Conservation (phyloP, 2,113 vertebrate genomes). For the Archocentrus centrarchus region DNA sequence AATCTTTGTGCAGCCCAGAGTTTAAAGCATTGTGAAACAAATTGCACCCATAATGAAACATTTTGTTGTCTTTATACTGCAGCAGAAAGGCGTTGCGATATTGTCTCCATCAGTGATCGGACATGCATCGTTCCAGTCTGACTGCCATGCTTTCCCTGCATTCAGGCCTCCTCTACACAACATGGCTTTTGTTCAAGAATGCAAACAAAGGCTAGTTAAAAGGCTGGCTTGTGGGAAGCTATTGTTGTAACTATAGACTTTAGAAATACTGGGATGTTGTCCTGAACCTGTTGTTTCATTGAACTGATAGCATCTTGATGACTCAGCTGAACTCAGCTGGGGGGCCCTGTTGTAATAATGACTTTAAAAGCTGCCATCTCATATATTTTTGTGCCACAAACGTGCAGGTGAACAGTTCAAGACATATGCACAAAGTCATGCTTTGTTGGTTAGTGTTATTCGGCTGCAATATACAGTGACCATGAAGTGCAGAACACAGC, state of each 20-base stretch:
- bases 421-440: neutral
- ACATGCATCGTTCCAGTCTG: conserved; percentile 7
- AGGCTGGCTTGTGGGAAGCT: conserved; percentile 38
- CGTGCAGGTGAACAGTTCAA: conserved; percentile 11
- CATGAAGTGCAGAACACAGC: neutral
- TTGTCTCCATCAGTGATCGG: neutral
- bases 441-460: neutral
- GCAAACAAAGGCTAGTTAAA: conserved; percentile 70
- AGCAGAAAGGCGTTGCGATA: neutral
- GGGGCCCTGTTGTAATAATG: conserved; percentile 48
- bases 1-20: neutral
- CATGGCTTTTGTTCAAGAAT: conserved; percentile 58
- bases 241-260: conserved; percentile 59
- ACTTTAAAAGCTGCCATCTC: conserved; percentile 59
- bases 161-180: conserved; percentile 50
- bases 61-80: neutral
- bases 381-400: conserved; percentile 43
- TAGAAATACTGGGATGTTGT: conserved; percentile 56
- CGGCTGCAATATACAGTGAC: neutral
- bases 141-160: neutral
- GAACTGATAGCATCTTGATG: conserved; percentile 69
- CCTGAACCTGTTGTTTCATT: conserved; percentile 62
- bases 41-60: neutral
- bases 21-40: neutral
- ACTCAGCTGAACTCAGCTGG: conserved; percentile 51